A percentile compares a stretch with the other conserved stretches of the same genome.
phyloP scores from a whole-genome alignment of 2,888 invertebrate species.

The Spilarctia lutea region DNA sequence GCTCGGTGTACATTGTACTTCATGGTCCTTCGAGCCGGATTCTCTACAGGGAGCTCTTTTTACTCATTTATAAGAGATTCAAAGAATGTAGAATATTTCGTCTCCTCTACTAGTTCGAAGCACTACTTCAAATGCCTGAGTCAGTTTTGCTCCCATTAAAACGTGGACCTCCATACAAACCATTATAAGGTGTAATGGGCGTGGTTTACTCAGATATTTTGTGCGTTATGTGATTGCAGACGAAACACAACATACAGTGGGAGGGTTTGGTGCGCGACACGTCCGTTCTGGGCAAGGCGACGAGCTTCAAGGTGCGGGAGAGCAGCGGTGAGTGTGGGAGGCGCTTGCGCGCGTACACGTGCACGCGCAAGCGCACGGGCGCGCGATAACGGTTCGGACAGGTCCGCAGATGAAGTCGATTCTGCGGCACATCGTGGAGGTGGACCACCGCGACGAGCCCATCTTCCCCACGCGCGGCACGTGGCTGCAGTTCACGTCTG shows the following conservation, averaged over 20 bases:
- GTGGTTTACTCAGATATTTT: neutral
- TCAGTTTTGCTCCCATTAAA: neutral
- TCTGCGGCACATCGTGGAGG: conserved; percentile 91
- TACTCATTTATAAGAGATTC: neutral
- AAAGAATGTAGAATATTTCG: neutral
- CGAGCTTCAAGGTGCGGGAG: conserved; percentile 93
- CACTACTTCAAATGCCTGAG: neutral
- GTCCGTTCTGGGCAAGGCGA: conserved; percentile 88
- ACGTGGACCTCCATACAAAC: neutral
- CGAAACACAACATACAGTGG: conserved; percentile 95
- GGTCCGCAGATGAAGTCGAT: conserved; percentile 97
- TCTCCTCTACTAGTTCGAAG: neutral
- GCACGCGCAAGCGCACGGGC: too few relatives aligned
- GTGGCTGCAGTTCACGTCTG: conserved; percentile 91
- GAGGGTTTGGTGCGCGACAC: conserved; percentile 95
- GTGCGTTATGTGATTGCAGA: conserved; percentile 68
- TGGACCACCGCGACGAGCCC: conserved; percentile 92
- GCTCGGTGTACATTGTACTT: neutral
- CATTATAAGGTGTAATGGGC: neutral
- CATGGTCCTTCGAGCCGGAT: neutral
- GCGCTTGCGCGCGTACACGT: conserved; percentile 22
- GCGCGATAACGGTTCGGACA: conserved; percentile 27
- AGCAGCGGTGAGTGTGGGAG: conserved; percentile 85
- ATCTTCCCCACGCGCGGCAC: conserved; percentile 93
- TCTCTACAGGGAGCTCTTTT: neutral